Percentiles rank a stretch among this genome's conserved stretches.
Conservation (phyloP, 2,113 vertebrate species). For the Anarrhichthys ocellatus region DNA sequence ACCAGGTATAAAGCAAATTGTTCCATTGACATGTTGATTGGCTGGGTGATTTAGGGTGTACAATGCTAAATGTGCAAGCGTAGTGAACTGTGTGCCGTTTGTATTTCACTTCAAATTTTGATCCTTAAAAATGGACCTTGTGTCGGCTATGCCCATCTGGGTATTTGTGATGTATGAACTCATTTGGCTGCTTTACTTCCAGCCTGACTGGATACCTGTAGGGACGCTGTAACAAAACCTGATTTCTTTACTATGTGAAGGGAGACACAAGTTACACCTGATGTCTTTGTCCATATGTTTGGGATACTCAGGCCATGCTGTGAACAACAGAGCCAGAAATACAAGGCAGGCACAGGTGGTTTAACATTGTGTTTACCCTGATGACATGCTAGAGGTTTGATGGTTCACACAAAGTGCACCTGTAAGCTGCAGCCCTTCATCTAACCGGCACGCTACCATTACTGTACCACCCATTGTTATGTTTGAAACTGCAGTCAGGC, state of each 20-base stretch:
- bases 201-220: neutral
- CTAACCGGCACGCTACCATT: neutral
- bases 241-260: neutral
- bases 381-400: neutral
- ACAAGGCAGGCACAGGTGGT: neutral
- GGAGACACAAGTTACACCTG: neutral
- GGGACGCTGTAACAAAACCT: neutral
- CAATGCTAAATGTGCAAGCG: neutral
- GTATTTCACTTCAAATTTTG: neutral
- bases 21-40: no score
- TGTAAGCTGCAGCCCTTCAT: neutral
- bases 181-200: neutral
- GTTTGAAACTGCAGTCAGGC: neutral
- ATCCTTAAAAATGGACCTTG: neutral
- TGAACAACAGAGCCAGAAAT: neutral
- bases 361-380: neutral
- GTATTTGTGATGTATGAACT: neutral
- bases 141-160: neutral
- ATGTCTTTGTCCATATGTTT: neutral
- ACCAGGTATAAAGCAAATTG: neutral
- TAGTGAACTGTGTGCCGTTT: neutral
- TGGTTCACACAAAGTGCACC: neutral
- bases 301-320: neutral
- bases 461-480: neutral
- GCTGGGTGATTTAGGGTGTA: no score